Evolutionary conservation across 1,140 invertebrate species (phyloP), one percentile per base, ranked within the genome.

Genomic region (Oryzaephilus surinamensis): DNA sequence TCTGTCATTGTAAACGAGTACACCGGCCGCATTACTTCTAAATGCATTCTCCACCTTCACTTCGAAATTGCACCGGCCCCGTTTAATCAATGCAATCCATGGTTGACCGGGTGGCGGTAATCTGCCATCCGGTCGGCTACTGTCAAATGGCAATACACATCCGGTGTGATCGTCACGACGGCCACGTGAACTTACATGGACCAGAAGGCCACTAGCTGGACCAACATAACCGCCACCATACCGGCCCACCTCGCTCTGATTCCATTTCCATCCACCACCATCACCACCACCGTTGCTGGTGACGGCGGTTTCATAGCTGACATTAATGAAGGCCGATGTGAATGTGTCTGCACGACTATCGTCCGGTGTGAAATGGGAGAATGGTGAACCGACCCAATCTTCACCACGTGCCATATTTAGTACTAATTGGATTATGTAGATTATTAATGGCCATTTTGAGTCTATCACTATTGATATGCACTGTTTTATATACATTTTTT

Each of bases 1-100:
- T 28, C 75, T 65, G 60, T 81, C 75, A 58, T 85, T 81, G 64
- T 85, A 87, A 7, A 87, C 72, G 19, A 87, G 71, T 10, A 84
- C 76, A 0, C 76, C 84, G 0, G 71, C 69, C 2, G 83, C 84
- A 50, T 79, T 79, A 34, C 70, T 72, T 20, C 64, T 61, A 54
- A 71, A 73, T 10, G 81, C 80, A 60, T 85, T 78, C 46, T 77
- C 71, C 33, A 83, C 70, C 63, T 87, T 88, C 29, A 74, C 71
- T 52, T 83, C 77, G 55, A 84, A 84, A 46, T 78, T 78, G 61
- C 84, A 88, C 12, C 60, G 65, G 15, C 83, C 84, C 11, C 81
- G 61, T 45, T 74, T 70, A 3, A 86, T 76, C 30, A 88, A 62
- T 1, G 83, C 84, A 35, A 88, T 76, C 81, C 83, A 88, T 1